Base-by-base conservation (phyloP, 2,888 invertebrate species). In the Labia minor region DNA sequence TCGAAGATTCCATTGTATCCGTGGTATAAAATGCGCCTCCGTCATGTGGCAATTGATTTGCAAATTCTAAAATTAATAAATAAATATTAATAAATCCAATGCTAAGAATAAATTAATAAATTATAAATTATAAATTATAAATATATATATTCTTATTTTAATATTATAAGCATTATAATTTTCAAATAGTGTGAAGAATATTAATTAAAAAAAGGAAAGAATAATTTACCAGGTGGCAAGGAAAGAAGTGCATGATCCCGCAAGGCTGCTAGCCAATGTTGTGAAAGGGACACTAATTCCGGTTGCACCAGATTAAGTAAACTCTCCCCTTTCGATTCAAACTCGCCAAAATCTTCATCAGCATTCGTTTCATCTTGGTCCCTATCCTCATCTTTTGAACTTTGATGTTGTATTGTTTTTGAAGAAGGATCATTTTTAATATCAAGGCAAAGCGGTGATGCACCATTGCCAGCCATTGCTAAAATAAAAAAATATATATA, bases 11-110 rank as follows among this genome's bases (percentile, higher is more conserved):
- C 73, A 94, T 92, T 0, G 96, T 95, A 75, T 98, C 97, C 21
- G 92, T 92, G 0, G 95, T 95, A 78, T 97, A 99, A 80, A 99
- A 99, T 16, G 98, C 93, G 2, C 98, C 98, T 65, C 97, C 98
- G 72, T 94, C 93, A 74, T 92, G 91, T 0, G 95, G 95, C 67
- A 99, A 81, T 77, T 98, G 97, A 69, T 92, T 94, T 1, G 91
- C 87, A 78, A 95, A 97, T 78, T 98, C 96, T 1, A 73, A 72
- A 64, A 67, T 26, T 6, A 26, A 26, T 26, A 6, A 26, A 65
- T 67, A 26, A 66, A 61, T 63, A 64, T 18, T n/a, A 21, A 26
- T 66, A 62, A 1, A 64, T 64, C 19, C 21, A 10, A 16, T 1
- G 62, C 19, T 14, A 49, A 11, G 19, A 64, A 19, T n/a, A 19